Evolutionary conservation across 2,888 invertebrate genomes (phyloP).

Genomic region (Eupithecia abbreviata): DNA sequence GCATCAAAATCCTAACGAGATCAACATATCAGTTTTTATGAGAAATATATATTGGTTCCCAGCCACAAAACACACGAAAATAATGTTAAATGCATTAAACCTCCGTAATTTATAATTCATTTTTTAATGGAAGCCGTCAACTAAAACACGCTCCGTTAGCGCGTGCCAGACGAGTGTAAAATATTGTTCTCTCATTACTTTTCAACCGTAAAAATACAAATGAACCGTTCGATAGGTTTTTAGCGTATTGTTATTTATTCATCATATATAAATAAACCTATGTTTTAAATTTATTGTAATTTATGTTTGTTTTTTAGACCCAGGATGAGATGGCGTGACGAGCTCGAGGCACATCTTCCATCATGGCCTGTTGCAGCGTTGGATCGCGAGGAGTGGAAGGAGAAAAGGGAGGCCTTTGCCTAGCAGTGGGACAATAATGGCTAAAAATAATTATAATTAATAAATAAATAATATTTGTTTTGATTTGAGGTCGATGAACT

Average conservation of each 20-base stretch:
- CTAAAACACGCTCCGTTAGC: conserved; percentile 48
- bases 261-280: background rate
- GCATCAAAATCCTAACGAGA: too few species aligned
- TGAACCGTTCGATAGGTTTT: conserved; percentile 34
- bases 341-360: too few species aligned
- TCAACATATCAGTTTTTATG: too few species aligned
- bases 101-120: conserved; percentile 1
- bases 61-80: background rate
- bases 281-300: background rate
- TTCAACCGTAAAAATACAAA: conserved; percentile 52
- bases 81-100: background rate
- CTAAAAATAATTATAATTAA: too few species aligned
- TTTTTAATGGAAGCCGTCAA: conserved; percentile 42
- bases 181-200: conserved; percentile 50
- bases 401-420: too few species aligned
- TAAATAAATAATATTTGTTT: background rate
- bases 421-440: too few species aligned
- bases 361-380: too few species aligned
- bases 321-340: too few species aligned
- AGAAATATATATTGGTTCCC: too few species aligned
- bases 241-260: conserved; percentile 1
- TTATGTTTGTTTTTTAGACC: too few species aligned
- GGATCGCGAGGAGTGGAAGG: too few species aligned
- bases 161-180: conserved; percentile 51
- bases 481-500: background rate